phyloP scores from a whole-genome alignment of 2,113 vertebrate genomes.

The rabbit (Oryctolagus cuniculus) region mOryCun1.1 NC_091434.1:31996501-31997000 shows the following conservation, averaged over 20 bases:
- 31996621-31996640: neutral
- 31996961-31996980: neutral
- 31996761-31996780: neutral
- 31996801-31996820: neutral
- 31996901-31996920: neutral
- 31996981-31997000: neutral
- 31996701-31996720: neutral
- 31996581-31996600: neutral
- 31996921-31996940: neutral
- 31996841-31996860: neutral
- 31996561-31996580: neutral
- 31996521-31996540: neutral
- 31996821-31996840: neutral
- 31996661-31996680: neutral
- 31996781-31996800: no score
- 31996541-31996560: neutral
- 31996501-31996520: neutral
- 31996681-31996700: neutral
- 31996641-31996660: neutral
- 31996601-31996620: accelerated
- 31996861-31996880: neutral
- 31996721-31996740: neutral
- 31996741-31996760: neutral
- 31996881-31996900: neutral
- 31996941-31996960: neutral